phyloP scores from a whole-genome alignment of 2,888 invertebrate species.

The Acheta domesticus region DNA sequence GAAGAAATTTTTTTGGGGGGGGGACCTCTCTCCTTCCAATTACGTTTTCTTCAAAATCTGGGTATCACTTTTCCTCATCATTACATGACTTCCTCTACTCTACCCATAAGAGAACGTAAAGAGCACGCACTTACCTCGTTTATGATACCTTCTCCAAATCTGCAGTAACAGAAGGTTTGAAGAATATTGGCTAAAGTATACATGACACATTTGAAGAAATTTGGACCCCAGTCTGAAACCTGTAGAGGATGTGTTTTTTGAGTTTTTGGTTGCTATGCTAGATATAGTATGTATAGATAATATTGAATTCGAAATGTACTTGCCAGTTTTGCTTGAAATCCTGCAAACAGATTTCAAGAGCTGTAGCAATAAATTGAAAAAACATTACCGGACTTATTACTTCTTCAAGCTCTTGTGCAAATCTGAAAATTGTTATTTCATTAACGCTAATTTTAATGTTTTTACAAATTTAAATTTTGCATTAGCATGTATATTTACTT shows the following conservation, averaged over 20 bases:
- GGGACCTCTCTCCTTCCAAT: too few relatives aligned
- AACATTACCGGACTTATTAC: background rate
- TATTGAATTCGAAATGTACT: background rate
- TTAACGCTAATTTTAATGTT: background rate
- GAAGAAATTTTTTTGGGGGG: too few relatives aligned
- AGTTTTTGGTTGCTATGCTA: too few relatives aligned
- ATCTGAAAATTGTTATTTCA: background rate
- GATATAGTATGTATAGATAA: too few relatives aligned
- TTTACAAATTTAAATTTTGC: background rate
- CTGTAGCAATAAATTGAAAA: background rate
- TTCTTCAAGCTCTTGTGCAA: background rate
- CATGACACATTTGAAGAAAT: background rate
- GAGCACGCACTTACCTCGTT: background rate
- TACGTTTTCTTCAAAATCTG: too few relatives aligned
- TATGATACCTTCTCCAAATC: background rate
- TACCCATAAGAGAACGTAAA: background rate
- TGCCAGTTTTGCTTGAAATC: background rate
- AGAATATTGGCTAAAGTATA: background rate
- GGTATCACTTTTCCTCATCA: too few relatives aligned
- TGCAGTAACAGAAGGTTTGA: slow-evolving; percentile 2
- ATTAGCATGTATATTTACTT: background rate
- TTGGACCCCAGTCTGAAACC: background rate
- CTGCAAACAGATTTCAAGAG: background rate
- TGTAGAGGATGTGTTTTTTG: too few relatives aligned
- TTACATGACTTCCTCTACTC: too few relatives aligned